phyloP scores from a whole-genome alignment of 1,140 invertebrate species.

The Mycetomoellerius zeteki region DNA sequence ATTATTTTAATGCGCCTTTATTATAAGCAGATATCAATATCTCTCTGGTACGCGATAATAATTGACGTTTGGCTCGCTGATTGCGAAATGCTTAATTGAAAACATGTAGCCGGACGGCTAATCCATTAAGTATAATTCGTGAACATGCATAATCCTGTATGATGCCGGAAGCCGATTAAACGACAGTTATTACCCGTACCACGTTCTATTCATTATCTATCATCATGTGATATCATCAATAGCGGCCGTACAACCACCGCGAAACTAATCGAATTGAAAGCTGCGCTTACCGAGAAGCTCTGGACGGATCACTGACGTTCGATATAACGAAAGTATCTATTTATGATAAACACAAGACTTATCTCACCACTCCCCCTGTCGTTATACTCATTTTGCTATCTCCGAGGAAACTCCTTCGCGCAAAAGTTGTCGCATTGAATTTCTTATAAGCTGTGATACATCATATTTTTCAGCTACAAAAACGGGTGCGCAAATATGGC shows the following conservation, averaged over 20 bases:
- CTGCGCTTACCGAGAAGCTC: conserved; percentile 18
- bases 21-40: background rate
- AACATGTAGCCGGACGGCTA: conserved; percentile 40
- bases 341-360: conserved; percentile 41
- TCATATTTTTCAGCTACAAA: conserved; percentile 26
- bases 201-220: conserved; percentile 54
- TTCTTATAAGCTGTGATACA: conserved; percentile 21
- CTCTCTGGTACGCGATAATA: conserved; percentile 6
- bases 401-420: background rate
- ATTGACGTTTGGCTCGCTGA: conserved; percentile 26
- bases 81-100: conserved; percentile 48
- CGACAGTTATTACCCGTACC: conserved; percentile 49
- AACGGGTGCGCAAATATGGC: background rate
- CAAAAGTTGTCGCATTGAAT: conserved; percentile 33
- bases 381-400: conserved; percentile 26
- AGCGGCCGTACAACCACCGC: background rate
- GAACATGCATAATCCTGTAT: conserved; percentile 48
- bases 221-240: conserved; percentile 50
- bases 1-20: conserved; percentile 14
- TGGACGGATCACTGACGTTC: background rate
- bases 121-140: conserved; percentile 59
- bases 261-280: conserved; percentile 47
- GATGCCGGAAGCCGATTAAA: conserved; percentile 60
- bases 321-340: conserved; percentile 50
- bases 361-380: conserved; percentile 12